phyloP scores from a whole-genome alignment of 2,797 vertebrate species.

The Acanthiza pusilla region DNA sequence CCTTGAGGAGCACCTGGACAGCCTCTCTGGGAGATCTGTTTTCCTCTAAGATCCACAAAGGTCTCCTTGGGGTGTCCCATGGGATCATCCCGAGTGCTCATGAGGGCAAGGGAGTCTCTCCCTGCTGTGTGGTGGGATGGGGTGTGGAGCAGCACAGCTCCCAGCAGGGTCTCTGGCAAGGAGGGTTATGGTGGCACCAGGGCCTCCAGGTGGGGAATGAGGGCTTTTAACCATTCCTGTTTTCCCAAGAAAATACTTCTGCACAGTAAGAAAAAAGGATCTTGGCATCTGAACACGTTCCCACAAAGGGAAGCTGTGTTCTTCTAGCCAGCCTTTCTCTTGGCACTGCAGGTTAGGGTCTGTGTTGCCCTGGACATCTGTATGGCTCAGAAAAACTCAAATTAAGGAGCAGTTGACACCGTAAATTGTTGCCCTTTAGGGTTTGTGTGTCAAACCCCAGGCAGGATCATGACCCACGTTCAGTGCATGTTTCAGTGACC shows the following conservation, averaged over 20 bases:
- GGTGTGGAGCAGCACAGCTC: not conserved
- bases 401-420: not conserved
- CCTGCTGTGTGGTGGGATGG: not conserved
- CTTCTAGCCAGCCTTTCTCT: not conserved
- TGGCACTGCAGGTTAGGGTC: not conserved
- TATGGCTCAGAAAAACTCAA: not conserved
- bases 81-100: not conserved
- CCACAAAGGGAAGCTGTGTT: not conserved
- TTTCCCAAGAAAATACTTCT: not conserved
- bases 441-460: not conserved
- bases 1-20: not conserved
- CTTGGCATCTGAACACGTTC: not conserved
- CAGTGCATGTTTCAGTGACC: not conserved
- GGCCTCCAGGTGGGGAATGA: not conserved
- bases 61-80: not conserved
- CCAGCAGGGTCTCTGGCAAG: not conserved
- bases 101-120: not conserved
- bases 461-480: not conserved
- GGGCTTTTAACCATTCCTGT: not conserved
- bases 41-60: not conserved
- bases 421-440: not conserved
- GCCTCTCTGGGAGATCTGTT: not conserved
- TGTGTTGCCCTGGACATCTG: not conserved
- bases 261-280: not conserved
- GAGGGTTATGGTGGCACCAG: not conserved